Conservation (phyloP, 2,797 vertebrate genomes). For the Falco columbarius region DNA sequence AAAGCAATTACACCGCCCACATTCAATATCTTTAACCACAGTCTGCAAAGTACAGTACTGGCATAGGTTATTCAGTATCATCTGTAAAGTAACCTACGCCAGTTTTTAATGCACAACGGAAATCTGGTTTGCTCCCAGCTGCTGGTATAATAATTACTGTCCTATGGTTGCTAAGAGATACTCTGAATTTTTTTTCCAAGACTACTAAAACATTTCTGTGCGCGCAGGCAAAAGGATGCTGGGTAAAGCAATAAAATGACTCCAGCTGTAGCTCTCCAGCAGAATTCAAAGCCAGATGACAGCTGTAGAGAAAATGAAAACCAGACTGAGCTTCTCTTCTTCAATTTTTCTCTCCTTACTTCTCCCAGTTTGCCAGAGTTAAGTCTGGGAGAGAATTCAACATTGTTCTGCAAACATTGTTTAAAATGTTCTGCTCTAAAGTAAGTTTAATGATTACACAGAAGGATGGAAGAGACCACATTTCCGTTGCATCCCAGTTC, state of each 20-base stretch:
- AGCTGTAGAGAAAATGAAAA: conserved; percentile 89
- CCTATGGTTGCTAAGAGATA: conserved; percentile 94
- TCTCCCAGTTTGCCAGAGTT: conserved; percentile 52
- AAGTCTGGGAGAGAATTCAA: conserved; percentile 56
- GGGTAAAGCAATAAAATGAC: conserved; percentile 92
- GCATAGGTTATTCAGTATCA: conserved; percentile 83
- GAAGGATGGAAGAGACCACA: conserved; percentile 75
- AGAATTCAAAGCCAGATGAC: conserved; percentile 92
- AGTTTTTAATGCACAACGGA: conserved; percentile 92
- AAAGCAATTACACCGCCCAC: conserved; percentile 58
- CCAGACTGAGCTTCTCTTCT: conserved; percentile 81
- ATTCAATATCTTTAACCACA: conserved; percentile 73
- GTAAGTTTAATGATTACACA: conserved; percentile 75
- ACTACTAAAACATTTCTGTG: conserved; percentile 82
- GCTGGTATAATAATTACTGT: conserved; percentile 94
- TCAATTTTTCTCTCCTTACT: conserved; percentile 74
- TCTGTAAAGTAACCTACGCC: conserved; percentile 89
- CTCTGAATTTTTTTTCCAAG: conserved; percentile 83
- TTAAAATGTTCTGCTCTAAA: conserved; percentile 46
- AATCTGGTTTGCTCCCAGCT: conserved; percentile 93
- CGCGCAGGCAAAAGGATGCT: conserved; percentile 83
- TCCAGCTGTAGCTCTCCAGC: conserved; percentile 89
- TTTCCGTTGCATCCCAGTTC: conserved; percentile 64
- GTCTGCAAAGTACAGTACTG: conserved; percentile 82
- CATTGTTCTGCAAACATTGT: conserved; percentile 62